Conservation (phyloP, 2,113 vertebrate species). For the Brachirus orientalis region DNA sequence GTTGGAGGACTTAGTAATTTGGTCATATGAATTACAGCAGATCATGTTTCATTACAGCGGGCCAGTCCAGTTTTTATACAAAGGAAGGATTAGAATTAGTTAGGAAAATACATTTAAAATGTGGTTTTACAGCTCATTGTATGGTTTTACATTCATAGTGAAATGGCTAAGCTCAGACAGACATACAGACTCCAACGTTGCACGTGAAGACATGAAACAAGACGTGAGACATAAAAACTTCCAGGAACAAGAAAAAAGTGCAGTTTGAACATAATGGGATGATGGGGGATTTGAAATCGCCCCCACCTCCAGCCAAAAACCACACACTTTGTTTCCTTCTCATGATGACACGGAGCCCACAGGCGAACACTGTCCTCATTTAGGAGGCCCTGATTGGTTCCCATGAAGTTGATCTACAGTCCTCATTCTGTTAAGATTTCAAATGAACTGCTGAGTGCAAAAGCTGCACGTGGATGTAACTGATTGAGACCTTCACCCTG, state of each 20-base stretch:
- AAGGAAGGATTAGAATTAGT: background rate
- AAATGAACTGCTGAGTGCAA: conserved; percentile 51
- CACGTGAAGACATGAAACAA: background rate
- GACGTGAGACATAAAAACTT: background rate
- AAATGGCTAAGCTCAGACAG: background rate
- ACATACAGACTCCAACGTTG: background rate
- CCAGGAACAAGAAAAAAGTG: background rate
- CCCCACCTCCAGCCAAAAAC: conserved; percentile 28
- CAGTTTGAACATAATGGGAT: background rate
- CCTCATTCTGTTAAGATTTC: conserved; percentile 41
- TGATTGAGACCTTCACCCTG: conserved; percentile 14
- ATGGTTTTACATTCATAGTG: background rate
- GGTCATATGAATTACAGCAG: conserved; percentile 35
- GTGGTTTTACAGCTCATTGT: too few species aligned
- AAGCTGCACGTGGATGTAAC: conserved; percentile 40
- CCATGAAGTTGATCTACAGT: conserved; percentile 57
- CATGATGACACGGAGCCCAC: conserved; percentile 67
- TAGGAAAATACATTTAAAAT: background rate
- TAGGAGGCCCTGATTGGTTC: conserved; percentile 77
- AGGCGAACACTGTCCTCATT: conserved; percentile 74
- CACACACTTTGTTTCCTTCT: conserved; percentile 60
- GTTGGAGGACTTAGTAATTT: background rate
- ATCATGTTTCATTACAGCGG: conserved; percentile 28
- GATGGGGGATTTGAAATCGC: background rate
- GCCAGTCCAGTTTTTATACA: background rate